Base-by-base conservation (phyloP, 2,888 invertebrate genomes). In the Imbricaverruca yamaguchii region DNA sequence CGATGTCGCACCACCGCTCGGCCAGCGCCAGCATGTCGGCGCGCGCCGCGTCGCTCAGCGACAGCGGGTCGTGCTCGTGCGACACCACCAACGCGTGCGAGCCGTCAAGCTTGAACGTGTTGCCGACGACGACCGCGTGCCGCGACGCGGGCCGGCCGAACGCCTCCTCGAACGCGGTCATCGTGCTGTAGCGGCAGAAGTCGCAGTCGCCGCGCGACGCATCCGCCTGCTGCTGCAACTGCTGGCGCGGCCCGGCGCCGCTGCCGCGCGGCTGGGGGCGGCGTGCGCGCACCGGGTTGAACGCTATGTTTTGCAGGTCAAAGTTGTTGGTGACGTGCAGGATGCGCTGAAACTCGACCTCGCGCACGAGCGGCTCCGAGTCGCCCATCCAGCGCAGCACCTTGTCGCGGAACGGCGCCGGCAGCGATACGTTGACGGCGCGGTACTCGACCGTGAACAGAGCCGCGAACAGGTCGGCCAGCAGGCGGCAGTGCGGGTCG, bases 71-170 rank as follows among this genome's bases (percentile, higher is more conserved):
- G 79, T 63, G 80, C 57, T 80, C 23, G 55, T 77, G 61, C 6
- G 83, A 81, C 79, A 83, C 80, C 67, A 83, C 82, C 81, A 83
- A 69, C 78, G 80, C 69, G 74, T 83, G 82, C 78, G 80, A 78
- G 12, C 78, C 67, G 74, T 82, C 83, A 79, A 83, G 23, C 81
- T 82, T 82, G 80, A 83, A 82, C 15, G 82, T 82, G 81, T 83
- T 83, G 80, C 81, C 81, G 18, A 83, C 74, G 23, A 82, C 81
- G 15, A 81, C 69, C 12, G 82, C 79, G 13, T 57, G 67, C 25
- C 53, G 11, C 12, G 80, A 81, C 9, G 67, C 81, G 21, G 23
- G 23, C 15, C 69, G 69, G 55, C 77, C 81, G 80, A 81, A 81
- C 53, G 53, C 39, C 59, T 80, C 81, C 56, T 81, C 82, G 80